phyloP scores from a whole-genome alignment of 2,888 invertebrate genomes.

The Dryococelus australis region DNA sequence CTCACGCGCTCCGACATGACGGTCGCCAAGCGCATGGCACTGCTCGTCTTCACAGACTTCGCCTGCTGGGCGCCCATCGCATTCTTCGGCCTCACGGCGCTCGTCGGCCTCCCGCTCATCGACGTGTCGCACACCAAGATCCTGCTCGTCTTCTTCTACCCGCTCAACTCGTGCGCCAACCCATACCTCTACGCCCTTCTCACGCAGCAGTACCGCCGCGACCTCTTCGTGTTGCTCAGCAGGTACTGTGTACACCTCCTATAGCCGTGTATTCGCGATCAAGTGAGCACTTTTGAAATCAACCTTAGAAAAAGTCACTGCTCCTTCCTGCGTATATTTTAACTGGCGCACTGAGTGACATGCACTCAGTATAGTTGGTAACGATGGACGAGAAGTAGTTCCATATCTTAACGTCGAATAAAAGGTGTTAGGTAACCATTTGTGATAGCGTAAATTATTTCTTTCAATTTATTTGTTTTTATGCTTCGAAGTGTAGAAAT shows the following conservation, averaged over 20 bases:
- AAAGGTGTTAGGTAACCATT: too few species aligned
- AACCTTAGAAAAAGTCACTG: too few species aligned
- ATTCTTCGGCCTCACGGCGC: slow-evolving; percentile 70
- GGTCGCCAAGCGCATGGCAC: slow-evolving; percentile 71
- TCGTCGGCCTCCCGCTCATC: slow-evolving; percentile 68
- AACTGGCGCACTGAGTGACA: too few species aligned
- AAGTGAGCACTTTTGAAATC: too few species aligned
- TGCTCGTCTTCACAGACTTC: slow-evolving; percentile 72
- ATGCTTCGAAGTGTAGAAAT: too few species aligned
- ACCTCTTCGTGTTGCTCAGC: slow-evolving; percentile 64
- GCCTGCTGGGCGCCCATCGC: slow-evolving; percentile 71
- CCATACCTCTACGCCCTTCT: slow-evolving; percentile 73
- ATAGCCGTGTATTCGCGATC: too few species aligned
- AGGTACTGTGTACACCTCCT: slow-evolving; percentile 49
- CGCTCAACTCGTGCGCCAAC: slow-evolving; percentile 73
- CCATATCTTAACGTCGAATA: too few species aligned
- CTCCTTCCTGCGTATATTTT: too few species aligned
- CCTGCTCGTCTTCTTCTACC: slow-evolving; percentile 72
- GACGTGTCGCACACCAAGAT: slow-evolving; percentile 64
- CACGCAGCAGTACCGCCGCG: slow-evolving; percentile 70
- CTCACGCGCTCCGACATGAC: slow-evolving; percentile 59
- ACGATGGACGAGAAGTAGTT: too few species aligned
- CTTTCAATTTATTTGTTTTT: too few species aligned
- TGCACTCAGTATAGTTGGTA: too few species aligned
- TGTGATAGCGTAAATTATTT: too few species aligned